Conservation (phyloP, 2,113 vertebrate genomes). For the Pogona vitticeps region DNA sequence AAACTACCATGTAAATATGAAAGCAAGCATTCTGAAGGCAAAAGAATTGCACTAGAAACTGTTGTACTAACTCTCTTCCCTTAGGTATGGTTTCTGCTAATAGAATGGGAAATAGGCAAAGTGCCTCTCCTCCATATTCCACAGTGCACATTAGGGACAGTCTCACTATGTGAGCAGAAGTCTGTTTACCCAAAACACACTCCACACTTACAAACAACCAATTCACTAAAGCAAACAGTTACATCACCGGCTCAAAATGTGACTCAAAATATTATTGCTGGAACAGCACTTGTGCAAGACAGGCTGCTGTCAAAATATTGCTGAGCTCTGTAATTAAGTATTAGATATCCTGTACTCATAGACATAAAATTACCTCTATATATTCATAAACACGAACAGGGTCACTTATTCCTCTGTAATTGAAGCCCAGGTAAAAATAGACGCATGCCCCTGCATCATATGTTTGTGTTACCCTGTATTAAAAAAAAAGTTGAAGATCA, state of each 20-base stretch:
- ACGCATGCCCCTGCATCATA: constrained; percentile 96
- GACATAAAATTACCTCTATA: constrained; percentile 86
- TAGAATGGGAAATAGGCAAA: background rate
- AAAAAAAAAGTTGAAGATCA: constrained; percentile 50
- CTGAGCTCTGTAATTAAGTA: background rate
- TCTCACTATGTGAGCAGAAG: background rate
- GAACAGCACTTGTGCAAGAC: background rate
- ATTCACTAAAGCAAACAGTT: background rate
- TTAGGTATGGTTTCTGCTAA: background rate
- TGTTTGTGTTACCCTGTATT: constrained; percentile 92
- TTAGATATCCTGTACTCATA: background rate
- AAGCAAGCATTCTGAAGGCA: background rate
- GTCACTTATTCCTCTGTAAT: constrained; percentile 96
- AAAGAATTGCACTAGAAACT: no score
- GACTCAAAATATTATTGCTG: background rate
- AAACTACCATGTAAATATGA: background rate
- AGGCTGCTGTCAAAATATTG: background rate
- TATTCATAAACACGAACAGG: constrained; percentile 92
- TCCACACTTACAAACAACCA: background rate
- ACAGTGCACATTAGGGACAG: background rate
- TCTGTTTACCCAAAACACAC: background rate
- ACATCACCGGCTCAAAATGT: background rate
- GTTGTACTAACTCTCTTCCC: background rate
- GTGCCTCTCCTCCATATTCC: background rate
- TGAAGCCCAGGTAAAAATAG: constrained; percentile 99